Evolutionary conservation across 2,113 vertebrate genomes (phyloP).

Genomic region (Nematolebias whitei): DNA sequence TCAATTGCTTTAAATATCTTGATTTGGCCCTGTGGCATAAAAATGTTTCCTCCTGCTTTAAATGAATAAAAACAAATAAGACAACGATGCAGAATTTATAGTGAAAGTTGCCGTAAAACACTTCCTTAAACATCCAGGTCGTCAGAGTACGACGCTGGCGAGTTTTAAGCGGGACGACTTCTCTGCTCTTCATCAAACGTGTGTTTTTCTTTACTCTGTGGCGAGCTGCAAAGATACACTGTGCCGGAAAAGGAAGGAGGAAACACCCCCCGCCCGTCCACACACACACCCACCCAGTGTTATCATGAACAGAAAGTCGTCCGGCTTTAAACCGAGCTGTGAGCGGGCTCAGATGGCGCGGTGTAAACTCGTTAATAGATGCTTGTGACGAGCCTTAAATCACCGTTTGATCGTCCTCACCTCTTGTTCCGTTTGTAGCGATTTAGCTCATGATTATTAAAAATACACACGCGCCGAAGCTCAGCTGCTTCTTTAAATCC

Average conservation of each 20-base stretch:
- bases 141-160: too few species aligned
- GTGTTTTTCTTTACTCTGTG: background rate
- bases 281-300: constrained; percentile 7
- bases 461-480: too few species aligned
- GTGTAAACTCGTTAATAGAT: constrained; percentile 45
- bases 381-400: constrained; percentile 10
- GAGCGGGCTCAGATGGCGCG: constrained; percentile 35
- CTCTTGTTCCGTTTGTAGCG: constrained; percentile 9
- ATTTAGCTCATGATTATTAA: constrained; percentile 1
- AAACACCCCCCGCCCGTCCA: constrained; percentile 6
- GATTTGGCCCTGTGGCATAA: too few species aligned
- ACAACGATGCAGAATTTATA: too few species aligned
- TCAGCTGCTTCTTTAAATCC: background rate
- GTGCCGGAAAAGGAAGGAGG: constrained; percentile 53
- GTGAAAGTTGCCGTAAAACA: too few species aligned
- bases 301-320: constrained; percentile 10
- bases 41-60: too few species aligned
- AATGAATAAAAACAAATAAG: too few species aligned
- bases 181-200: background rate
- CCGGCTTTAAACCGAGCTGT: background rate
- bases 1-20: too few species aligned
- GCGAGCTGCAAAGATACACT: constrained; percentile 14
- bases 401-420: constrained; percentile 7
- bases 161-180: too few species aligned
- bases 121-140: too few species aligned